Evolutionary conservation across 2,113 vertebrate species (phyloP).

Genomic region (Clarias macrocephalus): DNA sequence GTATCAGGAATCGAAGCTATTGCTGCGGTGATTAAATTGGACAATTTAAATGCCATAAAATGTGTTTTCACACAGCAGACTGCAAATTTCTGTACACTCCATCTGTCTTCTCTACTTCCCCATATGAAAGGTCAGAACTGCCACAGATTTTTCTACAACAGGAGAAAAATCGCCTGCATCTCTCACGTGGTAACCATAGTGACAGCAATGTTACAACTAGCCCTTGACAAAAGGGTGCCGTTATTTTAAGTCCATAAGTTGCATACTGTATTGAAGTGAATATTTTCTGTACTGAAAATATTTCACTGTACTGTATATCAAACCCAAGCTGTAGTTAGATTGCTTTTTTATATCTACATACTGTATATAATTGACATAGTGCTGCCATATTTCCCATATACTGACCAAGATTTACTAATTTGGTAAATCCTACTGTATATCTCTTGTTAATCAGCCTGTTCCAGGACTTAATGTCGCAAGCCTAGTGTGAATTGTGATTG

Average conservation of each 20-base stretch:
- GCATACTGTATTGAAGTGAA: neutral
- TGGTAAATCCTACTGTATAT: neutral
- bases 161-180: neutral
- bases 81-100: neutral
- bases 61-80: conserved; percentile 27
- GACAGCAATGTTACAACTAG: conserved; percentile 1
- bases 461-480: neutral
- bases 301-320: neutral
- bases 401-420: neutral
- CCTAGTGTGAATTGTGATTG: neutral
- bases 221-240: neutral
- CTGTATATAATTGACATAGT: neutral
- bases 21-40: conserved; percentile 1
- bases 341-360: neutral
- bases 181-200: neutral
- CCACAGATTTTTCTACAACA: conserved; percentile 11
- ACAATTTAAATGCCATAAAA: conserved; percentile 30
- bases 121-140: conserved; percentile 2
- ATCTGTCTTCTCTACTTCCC: conserved; percentile 10
- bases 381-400: neutral
- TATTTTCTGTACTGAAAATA: no score
- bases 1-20: neutral
- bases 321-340: neutral
- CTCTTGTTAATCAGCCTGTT: neutral
- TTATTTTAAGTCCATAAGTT: neutral